A percentile compares a stretch with the other conserved stretches of the same genome.
Evolutionary conservation across 1,140 invertebrate species (phyloP).

Genomic region (Palaemon carinicauda): DNA sequence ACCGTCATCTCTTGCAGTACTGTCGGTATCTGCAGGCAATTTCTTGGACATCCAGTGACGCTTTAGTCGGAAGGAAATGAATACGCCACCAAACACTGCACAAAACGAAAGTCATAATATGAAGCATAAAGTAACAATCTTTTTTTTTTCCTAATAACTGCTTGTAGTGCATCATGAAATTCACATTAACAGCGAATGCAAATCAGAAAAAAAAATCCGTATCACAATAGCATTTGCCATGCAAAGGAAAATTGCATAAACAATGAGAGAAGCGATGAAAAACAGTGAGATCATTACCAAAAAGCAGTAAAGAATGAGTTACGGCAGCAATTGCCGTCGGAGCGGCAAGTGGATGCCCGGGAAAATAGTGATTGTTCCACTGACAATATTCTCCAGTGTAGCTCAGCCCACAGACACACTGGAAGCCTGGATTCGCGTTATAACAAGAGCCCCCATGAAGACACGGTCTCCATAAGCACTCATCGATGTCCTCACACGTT

Average conservation of each 20-base stretch:
- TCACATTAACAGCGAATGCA: too few species aligned
- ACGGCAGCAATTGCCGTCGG: background rate
- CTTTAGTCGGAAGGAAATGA: background rate
- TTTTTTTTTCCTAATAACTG: background rate
- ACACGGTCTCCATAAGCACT: background rate
- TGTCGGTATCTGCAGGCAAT: background rate
- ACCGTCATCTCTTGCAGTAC: background rate
- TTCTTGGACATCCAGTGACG: background rate
- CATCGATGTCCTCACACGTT: slow-evolving; percentile 5
- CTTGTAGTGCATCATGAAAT: too few species aligned
- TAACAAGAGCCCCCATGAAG: slow-evolving; percentile 6
- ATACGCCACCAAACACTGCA: background rate
- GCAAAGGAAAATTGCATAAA: too few species aligned
- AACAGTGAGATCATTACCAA: background rate
- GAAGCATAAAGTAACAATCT: background rate
- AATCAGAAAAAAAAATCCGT: too few species aligned
- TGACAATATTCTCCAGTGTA: slow-evolving; percentile 7
- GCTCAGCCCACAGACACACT: background rate
- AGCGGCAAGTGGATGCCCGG: background rate
- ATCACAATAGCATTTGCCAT: too few species aligned
- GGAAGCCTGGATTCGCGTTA: slow-evolving; percentile 4
- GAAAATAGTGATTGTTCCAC: background rate
- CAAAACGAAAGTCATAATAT: background rate
- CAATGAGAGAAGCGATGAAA: background rate
- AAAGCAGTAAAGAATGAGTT: background rate